phyloP scores from a whole-genome alignment of 2,113 vertebrate genomes.

The Ictalurus furcatus region DNA sequence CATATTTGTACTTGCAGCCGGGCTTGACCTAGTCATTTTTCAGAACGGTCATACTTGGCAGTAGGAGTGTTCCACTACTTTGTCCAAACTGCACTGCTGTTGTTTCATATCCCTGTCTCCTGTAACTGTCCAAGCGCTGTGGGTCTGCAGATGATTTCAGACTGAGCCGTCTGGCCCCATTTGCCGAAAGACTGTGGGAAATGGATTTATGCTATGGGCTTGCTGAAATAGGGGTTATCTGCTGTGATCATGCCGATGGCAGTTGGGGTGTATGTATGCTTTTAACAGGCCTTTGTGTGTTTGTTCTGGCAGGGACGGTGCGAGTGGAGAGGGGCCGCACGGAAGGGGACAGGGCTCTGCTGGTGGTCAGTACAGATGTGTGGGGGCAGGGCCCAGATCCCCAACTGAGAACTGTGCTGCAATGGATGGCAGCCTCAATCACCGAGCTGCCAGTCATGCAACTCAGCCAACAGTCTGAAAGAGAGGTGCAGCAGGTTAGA shows the following conservation, averaged over 20 bases:
- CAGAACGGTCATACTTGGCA: slow-evolving; percentile 43
- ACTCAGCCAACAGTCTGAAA: slow-evolving; percentile 70
- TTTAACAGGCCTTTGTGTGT: slow-evolving; percentile 30
- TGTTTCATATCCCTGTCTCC: slow-evolving; percentile 57
- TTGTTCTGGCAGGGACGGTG: slow-evolving; percentile 68
- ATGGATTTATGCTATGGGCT: slow-evolving; percentile 35
- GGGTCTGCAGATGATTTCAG: slow-evolving; percentile 52
- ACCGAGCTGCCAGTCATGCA: slow-evolving; percentile 78
- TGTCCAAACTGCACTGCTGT: slow-evolving; percentile 59
- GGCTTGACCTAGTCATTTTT: slow-evolving; percentile 37
- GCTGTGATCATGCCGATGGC: slow-evolving; percentile 34
- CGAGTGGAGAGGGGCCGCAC: slow-evolving; percentile 64
- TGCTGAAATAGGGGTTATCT: slow-evolving; percentile 46
- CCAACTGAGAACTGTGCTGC: slow-evolving; percentile 84
- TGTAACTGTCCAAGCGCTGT: slow-evolving; percentile 49
- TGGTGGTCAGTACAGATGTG: slow-evolving; percentile 80
- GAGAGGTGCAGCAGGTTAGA: slow-evolving; percentile 83
- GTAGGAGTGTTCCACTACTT: slow-evolving; percentile 63
- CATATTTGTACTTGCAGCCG: slow-evolving; percentile 43
- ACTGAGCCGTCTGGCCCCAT: slow-evolving; percentile 36
- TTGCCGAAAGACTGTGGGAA: slow-evolving; percentile 59
- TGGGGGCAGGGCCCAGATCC: slow-evolving; percentile 75
- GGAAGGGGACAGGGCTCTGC: slow-evolving; percentile 63
- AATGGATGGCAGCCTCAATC: slow-evolving; percentile 92
- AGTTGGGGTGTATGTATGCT: slow-evolving; percentile 24